phyloP scores from a whole-genome alignment of 35 echinoderm and acorn worm species.

The Strongylocentrotus purpuratus region DNA sequence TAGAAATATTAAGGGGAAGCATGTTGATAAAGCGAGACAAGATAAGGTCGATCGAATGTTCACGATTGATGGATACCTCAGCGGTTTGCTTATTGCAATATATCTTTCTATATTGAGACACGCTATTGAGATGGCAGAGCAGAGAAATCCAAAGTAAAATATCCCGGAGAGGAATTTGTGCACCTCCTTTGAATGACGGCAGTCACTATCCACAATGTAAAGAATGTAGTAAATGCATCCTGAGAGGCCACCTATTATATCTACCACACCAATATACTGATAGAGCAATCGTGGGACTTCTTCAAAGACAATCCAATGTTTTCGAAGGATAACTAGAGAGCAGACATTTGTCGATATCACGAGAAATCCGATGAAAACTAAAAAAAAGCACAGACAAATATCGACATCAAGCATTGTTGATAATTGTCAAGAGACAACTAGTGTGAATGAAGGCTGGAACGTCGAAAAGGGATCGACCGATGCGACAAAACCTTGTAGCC shows the following conservation, averaged over 20 bases:
- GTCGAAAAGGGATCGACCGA: too few relatives aligned
- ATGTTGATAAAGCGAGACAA: not conserved
- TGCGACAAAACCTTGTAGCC: too few relatives aligned
- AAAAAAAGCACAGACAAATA: not conserved
- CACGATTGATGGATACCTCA: not conserved
- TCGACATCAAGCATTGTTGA: too few relatives aligned
- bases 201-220: not conserved
- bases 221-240: not conserved
- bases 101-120: not conserved
- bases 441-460: too few relatives aligned
- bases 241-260: not conserved
- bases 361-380: not conserved
- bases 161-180: rapidly evolving
- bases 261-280: not conserved
- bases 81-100: not conserved
- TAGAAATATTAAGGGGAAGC: not conserved
- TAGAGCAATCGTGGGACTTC: not conserved
- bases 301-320: not conserved
- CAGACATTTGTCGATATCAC: not conserved
- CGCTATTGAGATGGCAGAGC: not conserved
- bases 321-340: not conserved
- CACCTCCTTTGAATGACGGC: not conserved
- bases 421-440: too few relatives aligned
- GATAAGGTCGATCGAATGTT: not conserved
- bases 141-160: not conserved